Conservation (phyloP, 1,140 invertebrate species). For the Cydia amplana region DNA sequence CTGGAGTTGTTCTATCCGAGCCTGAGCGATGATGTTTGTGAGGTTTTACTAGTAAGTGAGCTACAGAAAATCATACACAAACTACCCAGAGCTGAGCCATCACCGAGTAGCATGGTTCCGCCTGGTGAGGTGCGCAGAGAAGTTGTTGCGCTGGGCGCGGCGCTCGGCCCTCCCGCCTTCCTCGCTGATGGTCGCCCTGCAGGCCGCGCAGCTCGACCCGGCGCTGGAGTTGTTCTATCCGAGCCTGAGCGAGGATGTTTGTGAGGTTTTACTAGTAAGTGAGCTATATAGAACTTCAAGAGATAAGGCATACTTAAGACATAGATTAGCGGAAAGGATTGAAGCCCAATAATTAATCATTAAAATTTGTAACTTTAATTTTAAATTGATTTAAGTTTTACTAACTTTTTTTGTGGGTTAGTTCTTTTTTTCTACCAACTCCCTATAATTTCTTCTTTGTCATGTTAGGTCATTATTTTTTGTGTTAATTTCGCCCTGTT, state of each 20-base stretch:
- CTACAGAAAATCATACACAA: slow-evolving; percentile 54
- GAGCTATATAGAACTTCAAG: not conserved
- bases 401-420: too few species aligned
- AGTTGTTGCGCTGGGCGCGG: slow-evolving; percentile 55
- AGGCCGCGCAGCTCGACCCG: slow-evolving; percentile 59
- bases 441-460: not conserved
- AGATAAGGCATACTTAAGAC: too few species aligned
- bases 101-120: slow-evolving; percentile 59
- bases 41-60: slow-evolving; percentile 55
- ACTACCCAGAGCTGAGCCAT: slow-evolving; percentile 48
- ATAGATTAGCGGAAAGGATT: too few species aligned
- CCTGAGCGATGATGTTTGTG: slow-evolving; percentile 45
- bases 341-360: too few species aligned
- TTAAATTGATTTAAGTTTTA: too few species aligned
- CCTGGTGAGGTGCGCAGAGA: slow-evolving; percentile 47
- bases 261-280: slow-evolving; percentile 17
- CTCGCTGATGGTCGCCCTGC: slow-evolving; percentile 52
- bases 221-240: slow-evolving; percentile 64
- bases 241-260: slow-evolving; percentile 45
- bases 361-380: too few species aligned
- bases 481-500: slow-evolving; percentile 1
- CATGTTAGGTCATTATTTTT: not conserved
- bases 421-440: too few species aligned
- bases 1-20: slow-evolving; percentile 62
- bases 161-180: slow-evolving; percentile 58